Evolutionary conservation across 2,797 vertebrate species (phyloP).

Genomic region (Eulemur mongoz): DNA sequence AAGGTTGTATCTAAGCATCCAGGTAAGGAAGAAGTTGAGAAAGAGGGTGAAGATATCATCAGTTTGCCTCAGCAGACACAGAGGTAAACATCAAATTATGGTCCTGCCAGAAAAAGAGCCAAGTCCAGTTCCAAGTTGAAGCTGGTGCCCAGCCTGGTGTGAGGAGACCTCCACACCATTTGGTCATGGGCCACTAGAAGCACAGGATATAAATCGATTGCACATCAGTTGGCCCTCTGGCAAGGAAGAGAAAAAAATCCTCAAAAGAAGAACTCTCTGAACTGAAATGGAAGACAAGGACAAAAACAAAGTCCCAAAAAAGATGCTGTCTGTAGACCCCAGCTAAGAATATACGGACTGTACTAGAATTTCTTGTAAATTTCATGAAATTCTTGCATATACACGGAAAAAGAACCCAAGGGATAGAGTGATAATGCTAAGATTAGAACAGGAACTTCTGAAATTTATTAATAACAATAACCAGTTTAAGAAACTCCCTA

Average conservation of each 20-base stretch:
- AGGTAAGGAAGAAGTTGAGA: slow-evolving; percentile 91
- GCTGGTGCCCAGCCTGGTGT: slow-evolving; percentile 94
- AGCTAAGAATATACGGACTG: slow-evolving; percentile 98
- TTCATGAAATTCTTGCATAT: slow-evolving; percentile 98
- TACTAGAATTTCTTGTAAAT: slow-evolving; percentile 89
- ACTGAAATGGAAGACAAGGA: slow-evolving; percentile 95
- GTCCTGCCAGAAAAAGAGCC: background rate
- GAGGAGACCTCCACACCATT: slow-evolving; percentile 93
- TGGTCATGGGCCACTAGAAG: slow-evolving; percentile 90
- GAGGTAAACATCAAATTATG: slow-evolving; percentile 44
- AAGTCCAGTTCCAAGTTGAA: slow-evolving; percentile 96
- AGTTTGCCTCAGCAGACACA: slow-evolving; percentile 90
- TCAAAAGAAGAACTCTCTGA: slow-evolving; percentile 93
- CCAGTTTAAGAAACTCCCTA: slow-evolving; percentile 98
- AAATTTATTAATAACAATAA: slow-evolving; percentile 97
- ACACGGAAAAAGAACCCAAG: slow-evolving; percentile 51
- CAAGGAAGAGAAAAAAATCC: slow-evolving; percentile 94
- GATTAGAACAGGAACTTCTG: slow-evolving; percentile 98
- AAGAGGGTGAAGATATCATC: slow-evolving; percentile 87
- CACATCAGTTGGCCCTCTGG: slow-evolving; percentile 96
- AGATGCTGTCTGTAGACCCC: slow-evolving; percentile 96
- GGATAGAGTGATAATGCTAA: slow-evolving; percentile 98
- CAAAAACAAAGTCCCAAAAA: slow-evolving; percentile 92
- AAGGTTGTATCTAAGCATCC: slow-evolving; percentile 89
- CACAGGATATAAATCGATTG: slow-evolving; percentile 94